These are phyloP conservation scores for Globia sparganii DNA, from an alignment of 2,888 invertebrate species.

Conservation along the genomic window DNA sequence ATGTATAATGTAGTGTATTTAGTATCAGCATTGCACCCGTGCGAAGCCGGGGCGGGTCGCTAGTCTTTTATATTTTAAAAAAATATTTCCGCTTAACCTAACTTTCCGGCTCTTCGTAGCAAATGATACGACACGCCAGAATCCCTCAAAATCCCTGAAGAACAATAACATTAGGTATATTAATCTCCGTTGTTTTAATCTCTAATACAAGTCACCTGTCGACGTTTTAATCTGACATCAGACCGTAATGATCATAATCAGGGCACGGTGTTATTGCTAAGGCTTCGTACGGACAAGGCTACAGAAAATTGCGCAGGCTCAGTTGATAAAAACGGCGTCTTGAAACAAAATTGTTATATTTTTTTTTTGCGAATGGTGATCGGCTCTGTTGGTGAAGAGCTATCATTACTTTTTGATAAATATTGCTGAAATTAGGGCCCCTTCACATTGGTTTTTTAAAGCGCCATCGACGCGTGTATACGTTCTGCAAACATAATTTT, in stretches of 20 bases:
- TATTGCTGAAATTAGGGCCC: background rate
- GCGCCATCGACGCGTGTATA: background rate
- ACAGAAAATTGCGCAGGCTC: slow-evolving; percentile 4
- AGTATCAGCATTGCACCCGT: too few relatives aligned
- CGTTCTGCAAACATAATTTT: background rate
- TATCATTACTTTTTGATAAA: background rate
- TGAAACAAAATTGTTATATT: background rate
- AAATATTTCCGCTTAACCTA: too few relatives aligned
- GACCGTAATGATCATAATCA: slow-evolving; percentile 56
- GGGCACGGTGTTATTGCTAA: slow-evolving; percentile 14
- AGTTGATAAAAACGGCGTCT: background rate
- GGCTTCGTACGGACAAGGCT: background rate
- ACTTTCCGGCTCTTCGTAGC: background rate
- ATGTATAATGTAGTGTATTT: too few relatives aligned
- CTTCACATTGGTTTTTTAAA: background rate
- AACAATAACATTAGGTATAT: slow-evolving; percentile 6
- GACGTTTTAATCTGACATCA: slow-evolving; percentile 58
- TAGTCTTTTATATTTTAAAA: too few relatives aligned
- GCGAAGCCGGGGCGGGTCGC: too few relatives aligned
- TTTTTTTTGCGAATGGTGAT: background rate
- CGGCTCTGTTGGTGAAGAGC: background rate
- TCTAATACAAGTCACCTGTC: slow-evolving; percentile 67
- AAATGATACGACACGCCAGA: background rate
- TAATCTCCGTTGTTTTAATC: slow-evolving; percentile 48
- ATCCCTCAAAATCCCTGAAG: slow-evolving; percentile 16